These are phyloP conservation scores for Enteromius afrohamiltoni DNA, from an alignment of 2,797 vertebrate species.

Conservation along the genomic window DNA sequence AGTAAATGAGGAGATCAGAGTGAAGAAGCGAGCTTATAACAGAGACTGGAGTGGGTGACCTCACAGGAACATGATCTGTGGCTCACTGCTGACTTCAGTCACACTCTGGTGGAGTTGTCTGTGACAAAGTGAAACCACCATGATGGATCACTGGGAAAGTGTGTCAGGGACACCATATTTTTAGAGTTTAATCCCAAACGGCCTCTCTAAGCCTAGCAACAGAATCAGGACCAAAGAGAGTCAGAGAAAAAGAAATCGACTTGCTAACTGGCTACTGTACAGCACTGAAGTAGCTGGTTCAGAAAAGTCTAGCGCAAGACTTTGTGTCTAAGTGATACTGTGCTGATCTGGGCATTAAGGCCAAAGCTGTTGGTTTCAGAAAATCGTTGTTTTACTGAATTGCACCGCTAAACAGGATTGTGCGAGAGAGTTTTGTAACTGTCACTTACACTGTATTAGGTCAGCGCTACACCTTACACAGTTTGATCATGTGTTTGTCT, in stretches of 20 bases:
- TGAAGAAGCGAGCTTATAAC: slow-evolving; percentile 34
- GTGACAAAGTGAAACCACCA: slow-evolving; percentile 66
- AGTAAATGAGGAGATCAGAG: slow-evolving; percentile 17
- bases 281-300: slow-evolving; percentile 10
- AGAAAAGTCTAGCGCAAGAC: background rate
- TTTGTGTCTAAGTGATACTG: slow-evolving; percentile 7
- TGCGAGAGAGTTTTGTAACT: background rate
- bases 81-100: slow-evolving; percentile 63
- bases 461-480: background rate
- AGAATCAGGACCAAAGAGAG: slow-evolving; percentile 62
- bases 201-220: slow-evolving; percentile 72
- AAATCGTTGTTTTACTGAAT: slow-evolving; percentile 10
- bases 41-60: slow-evolving; percentile 12
- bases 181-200: slow-evolving; percentile 76
- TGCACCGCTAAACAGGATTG: background rate
- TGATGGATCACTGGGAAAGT: slow-evolving; percentile 73
- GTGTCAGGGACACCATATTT: slow-evolving; percentile 82
- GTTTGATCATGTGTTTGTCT: background rate
- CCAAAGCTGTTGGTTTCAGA: background rate
- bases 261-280: slow-evolving; percentile 29
- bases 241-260: slow-evolving; percentile 52
- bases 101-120: slow-evolving; percentile 59
- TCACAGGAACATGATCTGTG: slow-evolving; percentile 39
- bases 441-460: background rate
- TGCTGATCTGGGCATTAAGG: background rate